Base-by-base conservation (phyloP, 2,113 vertebrate species). In the Pycnonotus jocosus region DNA sequence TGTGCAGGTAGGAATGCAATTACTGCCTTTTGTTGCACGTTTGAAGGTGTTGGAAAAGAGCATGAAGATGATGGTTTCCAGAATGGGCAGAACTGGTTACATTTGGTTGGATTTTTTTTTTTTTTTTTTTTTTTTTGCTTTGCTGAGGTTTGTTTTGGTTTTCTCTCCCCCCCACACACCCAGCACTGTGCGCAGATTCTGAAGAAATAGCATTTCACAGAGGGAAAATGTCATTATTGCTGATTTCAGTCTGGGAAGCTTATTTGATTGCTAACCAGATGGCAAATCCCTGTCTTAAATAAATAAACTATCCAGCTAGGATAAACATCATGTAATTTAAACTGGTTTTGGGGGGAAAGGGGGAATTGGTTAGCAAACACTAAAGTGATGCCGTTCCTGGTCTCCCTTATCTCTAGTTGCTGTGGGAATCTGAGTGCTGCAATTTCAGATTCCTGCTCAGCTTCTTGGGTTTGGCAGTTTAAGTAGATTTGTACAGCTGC, bases 221-320 rank as follows among this genome's bases (percentile, higher is more conserved):
- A 31, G 42, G 37, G 15, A 47, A 47, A 40, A 28, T 42, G 38
- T 45, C 42, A 40, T 65, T 81, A 44, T n/a, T 54, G 51, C 65
- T 38, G 38, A 58, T 86, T 84, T 61, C 64, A 69, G 81, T 27
- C 16, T 40, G 21, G 25, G 7, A 48, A 58, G 60, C 33, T 92
- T 79, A 44, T 73, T 89, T 72, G 54, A 37, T 90, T 70, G 47
- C 56, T 91, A 53, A 42, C 13, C 58, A 88, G 90, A 81, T 84
- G 64, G 30, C 48, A 78, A 58, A 86, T 82, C 61, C 28, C 33
- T 31, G 20, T 73, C 50, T 86, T 66, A 6, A 74, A 77, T 83
- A 45, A 86, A 74, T 37, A 60, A 42, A 30, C 33, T 58, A 37
- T 65, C 44, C 20, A 68, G 15, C 22, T 69, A 80, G 37, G n/a